A percentile compares a stretch with the other conserved stretches of the same genome.
These are phyloP conservation scores for Sympetrum striolatum DNA, from an alignment of 2,888 invertebrate species.

Conservation along the genomic window DNA sequence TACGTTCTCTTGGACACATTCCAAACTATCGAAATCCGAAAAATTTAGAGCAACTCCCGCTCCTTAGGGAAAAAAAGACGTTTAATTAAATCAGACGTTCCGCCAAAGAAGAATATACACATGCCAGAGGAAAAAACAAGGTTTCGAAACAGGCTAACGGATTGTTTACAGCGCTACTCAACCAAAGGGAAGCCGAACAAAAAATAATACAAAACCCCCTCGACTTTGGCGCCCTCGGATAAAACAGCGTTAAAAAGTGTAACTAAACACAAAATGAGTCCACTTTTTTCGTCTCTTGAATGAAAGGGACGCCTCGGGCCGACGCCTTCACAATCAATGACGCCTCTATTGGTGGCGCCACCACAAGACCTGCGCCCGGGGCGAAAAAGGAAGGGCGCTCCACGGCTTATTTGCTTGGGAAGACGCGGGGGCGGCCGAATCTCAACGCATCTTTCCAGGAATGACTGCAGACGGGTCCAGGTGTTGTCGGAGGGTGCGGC, in stretches of 20 bases:
- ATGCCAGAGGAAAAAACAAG: background rate
- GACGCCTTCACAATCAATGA: background rate
- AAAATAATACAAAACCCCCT: background rate
- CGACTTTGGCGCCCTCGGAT: background rate
- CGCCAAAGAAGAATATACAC: background rate
- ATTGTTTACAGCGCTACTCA: slow-evolving; percentile 1
- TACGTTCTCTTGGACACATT: too few species aligned
- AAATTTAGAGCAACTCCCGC: too few species aligned
- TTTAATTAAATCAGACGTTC: slow-evolving; percentile 4
- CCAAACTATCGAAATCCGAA: too few species aligned
- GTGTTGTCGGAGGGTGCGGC: background rate
- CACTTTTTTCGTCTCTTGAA: background rate
- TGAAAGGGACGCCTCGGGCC: background rate
- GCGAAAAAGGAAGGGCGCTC: slow-evolving; percentile 48
- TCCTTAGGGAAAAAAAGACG: background rate
- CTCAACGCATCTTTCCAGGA: background rate
- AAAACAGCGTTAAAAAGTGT: background rate
- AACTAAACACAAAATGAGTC: slow-evolving; percentile 21
- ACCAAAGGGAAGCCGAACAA: slow-evolving; percentile 14
- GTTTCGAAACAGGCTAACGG: slow-evolving; percentile 16
- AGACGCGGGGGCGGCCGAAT: background rate
- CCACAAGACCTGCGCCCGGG: slow-evolving; percentile 47
- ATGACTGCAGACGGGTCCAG: background rate
- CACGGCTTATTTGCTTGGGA: slow-evolving; percentile 55
- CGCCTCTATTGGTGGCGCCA: slow-evolving; percentile 14